phyloP scores from a whole-genome alignment of 92 coral and sea anemone species.

The Palythoa heliodiscus region DNA sequence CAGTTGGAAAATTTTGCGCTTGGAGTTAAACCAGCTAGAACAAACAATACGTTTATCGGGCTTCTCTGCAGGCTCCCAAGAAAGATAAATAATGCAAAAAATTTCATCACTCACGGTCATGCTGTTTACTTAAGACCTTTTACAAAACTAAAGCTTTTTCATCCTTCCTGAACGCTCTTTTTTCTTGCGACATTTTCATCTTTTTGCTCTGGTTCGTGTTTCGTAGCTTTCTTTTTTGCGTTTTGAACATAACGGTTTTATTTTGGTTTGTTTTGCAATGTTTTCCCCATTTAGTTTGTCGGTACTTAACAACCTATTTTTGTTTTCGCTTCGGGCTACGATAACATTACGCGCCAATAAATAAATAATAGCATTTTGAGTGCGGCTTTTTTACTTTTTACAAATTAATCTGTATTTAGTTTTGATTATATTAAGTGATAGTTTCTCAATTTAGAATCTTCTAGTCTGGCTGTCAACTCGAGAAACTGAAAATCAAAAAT shows the following conservation, averaged over 20 bases:
- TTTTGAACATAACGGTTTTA: not conserved
- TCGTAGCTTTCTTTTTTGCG: not conserved
- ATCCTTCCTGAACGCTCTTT: no score
- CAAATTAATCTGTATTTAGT: not conserved
- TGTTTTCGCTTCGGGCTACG: not conserved
- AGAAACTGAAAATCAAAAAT: not conserved
- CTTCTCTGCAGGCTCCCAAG: no score
- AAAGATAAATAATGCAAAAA: no score
- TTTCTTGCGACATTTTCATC: not conserved
- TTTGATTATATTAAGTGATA: not conserved
- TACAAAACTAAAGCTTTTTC: no score
- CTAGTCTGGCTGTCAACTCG: not conserved
- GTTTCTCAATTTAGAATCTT: not conserved
- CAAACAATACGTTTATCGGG: no score
- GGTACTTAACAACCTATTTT: not conserved
- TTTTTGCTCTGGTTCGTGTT: not conserved
- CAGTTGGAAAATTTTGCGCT: no score
- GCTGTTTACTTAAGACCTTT: no score
- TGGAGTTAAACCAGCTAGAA: no score
- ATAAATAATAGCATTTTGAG: no score
- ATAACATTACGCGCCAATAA: not conserved
- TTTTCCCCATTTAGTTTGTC: not conserved
- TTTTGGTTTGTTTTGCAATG: not conserved
- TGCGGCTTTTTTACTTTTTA: not conserved
- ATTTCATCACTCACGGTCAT: no score